Percentiles rank a stretch among this genome's conserved stretches.
phyloP scores from a whole-genome alignment of 2,113 vertebrate genomes.

The Elachura formosa region DNA sequence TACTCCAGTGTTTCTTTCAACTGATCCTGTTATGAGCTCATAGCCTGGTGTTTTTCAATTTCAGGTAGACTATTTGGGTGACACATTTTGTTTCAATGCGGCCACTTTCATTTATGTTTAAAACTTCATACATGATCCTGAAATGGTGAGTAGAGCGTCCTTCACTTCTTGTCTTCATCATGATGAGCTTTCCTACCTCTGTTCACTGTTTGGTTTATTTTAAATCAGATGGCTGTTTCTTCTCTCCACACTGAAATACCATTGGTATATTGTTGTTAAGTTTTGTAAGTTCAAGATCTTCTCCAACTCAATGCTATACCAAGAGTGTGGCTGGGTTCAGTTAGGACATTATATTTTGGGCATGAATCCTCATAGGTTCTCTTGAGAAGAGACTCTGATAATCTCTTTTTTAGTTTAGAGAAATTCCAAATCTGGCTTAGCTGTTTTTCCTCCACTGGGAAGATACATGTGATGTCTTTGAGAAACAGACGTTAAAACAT shows the following conservation, averaged over 20 bases:
- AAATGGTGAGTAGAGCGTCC: not conserved
- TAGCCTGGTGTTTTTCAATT: not conserved
- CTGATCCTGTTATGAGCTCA: not conserved
- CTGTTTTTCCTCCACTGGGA: not conserved
- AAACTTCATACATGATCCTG: not conserved
- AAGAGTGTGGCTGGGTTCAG: not conserved
- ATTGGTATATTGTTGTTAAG: not conserved
- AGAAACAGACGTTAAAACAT: not conserved
- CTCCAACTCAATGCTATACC: not conserved
- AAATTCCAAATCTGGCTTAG: not conserved
- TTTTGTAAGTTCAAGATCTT: not conserved
- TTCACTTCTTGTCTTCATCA: not conserved
- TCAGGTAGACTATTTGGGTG: not conserved
- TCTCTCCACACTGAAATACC: not conserved
- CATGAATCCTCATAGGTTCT: not conserved
- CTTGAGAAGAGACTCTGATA: not conserved
- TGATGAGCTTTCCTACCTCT: not conserved
- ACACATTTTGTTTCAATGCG: not conserved
- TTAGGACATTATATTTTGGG: not conserved
- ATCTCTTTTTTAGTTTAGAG: not conserved
- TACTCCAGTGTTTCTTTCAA: not conserved
- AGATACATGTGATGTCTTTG: not conserved
- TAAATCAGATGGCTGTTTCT: not conserved
- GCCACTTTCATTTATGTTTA: not conserved
- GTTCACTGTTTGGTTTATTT: not conserved